Evolutionary conservation across 2,797 vertebrate genomes (phyloP).

Genomic region (Bradypodion pumilum): DNA sequence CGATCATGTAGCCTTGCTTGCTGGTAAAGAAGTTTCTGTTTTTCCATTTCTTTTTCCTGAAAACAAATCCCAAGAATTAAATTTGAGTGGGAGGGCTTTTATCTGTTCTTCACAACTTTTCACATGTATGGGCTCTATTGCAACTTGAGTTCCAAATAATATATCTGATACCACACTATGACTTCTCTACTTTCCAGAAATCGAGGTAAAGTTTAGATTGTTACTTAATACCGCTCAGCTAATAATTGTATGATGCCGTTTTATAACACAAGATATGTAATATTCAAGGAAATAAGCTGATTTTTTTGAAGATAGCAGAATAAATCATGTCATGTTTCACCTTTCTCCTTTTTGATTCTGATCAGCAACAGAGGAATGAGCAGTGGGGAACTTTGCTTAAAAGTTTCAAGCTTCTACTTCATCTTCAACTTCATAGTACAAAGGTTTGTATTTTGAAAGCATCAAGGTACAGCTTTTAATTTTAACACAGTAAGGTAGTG

Average conservation of each 20-base stretch:
- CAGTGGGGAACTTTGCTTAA: slow-evolving; percentile 64
- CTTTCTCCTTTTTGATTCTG: slow-evolving; percentile 77
- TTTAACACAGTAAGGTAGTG: slow-evolving; percentile 68
- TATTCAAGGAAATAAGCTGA: slow-evolving; percentile 42
- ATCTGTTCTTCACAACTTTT: slow-evolving; percentile 50
- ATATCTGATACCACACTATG: slow-evolving; percentile 61
- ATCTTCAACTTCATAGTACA: no score
- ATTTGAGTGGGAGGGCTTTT: slow-evolving; percentile 46
- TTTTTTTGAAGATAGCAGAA: slow-evolving; percentile 51
- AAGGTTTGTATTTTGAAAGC: slow-evolving; percentile 70
- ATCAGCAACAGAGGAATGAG: slow-evolving; percentile 73
- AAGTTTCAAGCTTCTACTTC: no score
- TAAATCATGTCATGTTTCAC: slow-evolving; percentile 49
- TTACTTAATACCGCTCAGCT: slow-evolving; percentile 71
- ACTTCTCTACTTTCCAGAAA: slow-evolving; percentile 50
- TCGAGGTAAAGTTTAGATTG: background rate
- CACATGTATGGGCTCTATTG: slow-evolving; percentile 79
- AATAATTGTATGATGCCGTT: slow-evolving; percentile 65
- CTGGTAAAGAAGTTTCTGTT: slow-evolving; percentile 95
- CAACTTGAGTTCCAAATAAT: slow-evolving; percentile 76
- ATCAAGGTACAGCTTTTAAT: slow-evolving; percentile 76
- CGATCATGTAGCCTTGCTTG: slow-evolving; percentile 94
- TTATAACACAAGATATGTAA: slow-evolving; percentile 57
- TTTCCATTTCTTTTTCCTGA: slow-evolving; percentile 98
- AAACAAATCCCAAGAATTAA: slow-evolving; percentile 73